Evolutionary conservation across 2,797 vertebrate species (phyloP).

Genomic region (Peromyscus aztecus): DNA sequence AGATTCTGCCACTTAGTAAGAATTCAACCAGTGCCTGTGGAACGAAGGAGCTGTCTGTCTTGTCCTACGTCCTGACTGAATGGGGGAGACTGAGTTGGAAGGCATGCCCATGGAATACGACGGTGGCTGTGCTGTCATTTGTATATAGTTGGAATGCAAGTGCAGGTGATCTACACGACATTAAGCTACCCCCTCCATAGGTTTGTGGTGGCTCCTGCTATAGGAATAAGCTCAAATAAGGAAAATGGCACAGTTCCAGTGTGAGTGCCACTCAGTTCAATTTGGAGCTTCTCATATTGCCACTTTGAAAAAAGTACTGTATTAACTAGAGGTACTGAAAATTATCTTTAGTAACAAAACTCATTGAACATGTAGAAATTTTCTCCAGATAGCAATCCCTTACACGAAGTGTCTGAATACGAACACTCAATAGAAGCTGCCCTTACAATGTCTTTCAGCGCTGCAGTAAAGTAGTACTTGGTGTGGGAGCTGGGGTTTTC

Average conservation of each 20-base stretch:
- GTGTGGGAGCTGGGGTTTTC: not conserved
- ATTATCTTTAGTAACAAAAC: not conserved
- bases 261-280: not conserved
- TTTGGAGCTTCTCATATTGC: not conserved
- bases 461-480: not conserved
- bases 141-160: not conserved
- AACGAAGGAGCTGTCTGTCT: not conserved
- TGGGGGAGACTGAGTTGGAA: not conserved
- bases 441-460: not conserved
- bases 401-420: conserved; percentile 21
- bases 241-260: not conserved
- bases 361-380: not conserved
- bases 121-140: not conserved
- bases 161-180: not conserved
- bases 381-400: conserved; percentile 32
- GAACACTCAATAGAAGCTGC: not conserved
- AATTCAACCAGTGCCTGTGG: not conserved
- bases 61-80: not conserved
- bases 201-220: not conserved
- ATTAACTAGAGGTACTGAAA: conserved; percentile 7
- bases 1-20: not conserved
- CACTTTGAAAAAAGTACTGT: not conserved
- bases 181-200: not conserved
- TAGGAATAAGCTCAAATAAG: not conserved
- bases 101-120: not conserved